Percentiles rank a stretch among this genome's conserved stretches.
Conservation (phyloP, 2,888 invertebrate genomes). For the Mythimna loreyi region DNA sequence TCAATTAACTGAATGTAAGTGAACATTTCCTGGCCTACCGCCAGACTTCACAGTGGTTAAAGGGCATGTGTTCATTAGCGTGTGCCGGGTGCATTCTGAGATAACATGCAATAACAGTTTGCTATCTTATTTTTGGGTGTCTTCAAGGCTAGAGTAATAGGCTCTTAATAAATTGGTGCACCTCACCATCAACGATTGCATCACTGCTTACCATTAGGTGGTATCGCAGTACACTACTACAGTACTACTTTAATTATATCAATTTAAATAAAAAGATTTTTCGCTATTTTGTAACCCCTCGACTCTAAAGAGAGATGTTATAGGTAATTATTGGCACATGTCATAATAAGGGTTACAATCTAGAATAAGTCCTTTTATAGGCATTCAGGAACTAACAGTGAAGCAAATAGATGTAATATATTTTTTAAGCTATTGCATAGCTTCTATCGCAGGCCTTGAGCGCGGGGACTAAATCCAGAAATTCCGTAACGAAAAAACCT, state of each 20-base stretch:
- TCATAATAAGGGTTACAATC: neutral
- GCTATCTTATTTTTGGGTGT: conserved; percentile 5
- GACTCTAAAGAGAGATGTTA: neutral
- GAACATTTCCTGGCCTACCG: conserved; percentile 48
- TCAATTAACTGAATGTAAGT: conserved; percentile 44
- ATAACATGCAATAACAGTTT: neutral
- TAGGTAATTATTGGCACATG: neutral
- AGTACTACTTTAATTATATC: too few relatives aligned
- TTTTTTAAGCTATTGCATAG: too few relatives aligned
- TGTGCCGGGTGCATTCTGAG: conserved; percentile 26
- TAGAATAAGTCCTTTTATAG: neutral
- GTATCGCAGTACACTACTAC: too few relatives aligned
- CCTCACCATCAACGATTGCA: too few relatives aligned
- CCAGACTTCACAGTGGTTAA: conserved; percentile 34
- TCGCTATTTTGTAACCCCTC: neutral
- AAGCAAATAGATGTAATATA: neutral
- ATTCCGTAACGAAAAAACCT: too few relatives aligned
- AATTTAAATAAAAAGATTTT: too few relatives aligned
- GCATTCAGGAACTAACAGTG: neutral
- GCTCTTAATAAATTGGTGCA: too few relatives aligned
- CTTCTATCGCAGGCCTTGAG: too few relatives aligned
- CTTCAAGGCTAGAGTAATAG: too few relatives aligned
- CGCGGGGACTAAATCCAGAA: too few relatives aligned
- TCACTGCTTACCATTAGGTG: too few relatives aligned
- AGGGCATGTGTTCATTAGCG: conserved; percentile 44